Base-by-base conservation (phyloP, 1,140 invertebrate genomes). In the Chlorops oryzae region DNA sequence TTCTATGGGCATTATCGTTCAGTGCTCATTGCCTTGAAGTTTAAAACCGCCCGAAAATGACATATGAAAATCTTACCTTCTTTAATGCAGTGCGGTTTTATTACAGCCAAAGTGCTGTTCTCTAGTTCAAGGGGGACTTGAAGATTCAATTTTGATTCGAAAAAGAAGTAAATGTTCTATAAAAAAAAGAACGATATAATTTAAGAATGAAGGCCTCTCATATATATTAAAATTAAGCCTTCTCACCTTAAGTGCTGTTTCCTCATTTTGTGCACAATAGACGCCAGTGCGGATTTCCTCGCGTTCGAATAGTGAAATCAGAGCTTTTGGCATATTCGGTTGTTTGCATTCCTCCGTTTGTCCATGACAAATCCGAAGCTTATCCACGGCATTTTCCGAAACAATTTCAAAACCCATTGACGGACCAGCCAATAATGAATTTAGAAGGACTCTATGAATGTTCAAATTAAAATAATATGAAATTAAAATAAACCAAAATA, bases 41-140 rank as follows among this genome's bases (percentile, higher is more conserved):
- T n/a, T n/a, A n/a, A n/a, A n/a, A n/a, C n/a, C n/a, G n/a, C n/a
- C n/a, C n/a, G n/a, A n/a, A n/a, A n/a, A n/a, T n/a, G n/a, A n/a
- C n/a, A n/a, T n/a, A n/a, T n/a, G 10, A 24, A 12, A n/a, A 35
- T 46, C 47, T 41, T 4, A 22, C 80, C 84, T 63, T 85, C 83
- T 53, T 83, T 77, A 3, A 96, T 76, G 37, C 86, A 86, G 74
- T 96, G 92, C n/a, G 93, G 92, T 72, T 96, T 95, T 15, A 96
- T 86, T 23, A 97, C 78, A 63, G 88, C 92, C 54, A 90, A 85
- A 4, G 91, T 90, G 46, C 85, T 59, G 39, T 61, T 62, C 18
- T 56, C 54, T 5, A 67, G 59, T 5, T 41, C 9, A 7, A 63
- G 57, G 3, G 64, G 56, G 18, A 57, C 63, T 7, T 57, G 54